A percentile compares a stretch with the other conserved stretches of the same genome.
phyloP scores from a whole-genome alignment of 2,888 invertebrate species.

The Rhaphigaster nebulosa region DNA sequence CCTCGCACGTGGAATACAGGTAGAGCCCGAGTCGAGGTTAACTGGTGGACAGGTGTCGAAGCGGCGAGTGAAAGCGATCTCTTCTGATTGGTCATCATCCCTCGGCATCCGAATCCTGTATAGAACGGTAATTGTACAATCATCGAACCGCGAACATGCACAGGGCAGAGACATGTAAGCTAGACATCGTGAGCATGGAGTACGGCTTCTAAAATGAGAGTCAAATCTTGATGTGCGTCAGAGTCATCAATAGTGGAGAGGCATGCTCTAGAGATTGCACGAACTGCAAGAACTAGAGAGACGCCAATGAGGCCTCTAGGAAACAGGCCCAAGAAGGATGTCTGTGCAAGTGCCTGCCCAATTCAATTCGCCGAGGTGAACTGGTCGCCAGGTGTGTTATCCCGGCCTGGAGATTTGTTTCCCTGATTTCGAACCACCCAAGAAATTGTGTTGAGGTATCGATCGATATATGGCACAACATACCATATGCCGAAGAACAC shows the following conservation, averaged over 20 bases:
- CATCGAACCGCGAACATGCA: neutral
- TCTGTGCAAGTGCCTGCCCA: neutral
- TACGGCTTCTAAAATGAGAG: no score
- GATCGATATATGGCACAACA: neutral
- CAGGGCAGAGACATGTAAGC: no score
- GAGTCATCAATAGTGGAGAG: no score
- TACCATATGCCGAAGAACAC: no score
- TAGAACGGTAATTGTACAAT: neutral
- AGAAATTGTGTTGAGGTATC: neutral
- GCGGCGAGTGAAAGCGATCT: neutral
- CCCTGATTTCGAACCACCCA: neutral
- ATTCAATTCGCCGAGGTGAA: neutral
- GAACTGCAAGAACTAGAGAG: no score
- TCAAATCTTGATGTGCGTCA: no score
- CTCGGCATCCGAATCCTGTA: neutral
- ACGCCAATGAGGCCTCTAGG: no score
- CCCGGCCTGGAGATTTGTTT: neutral
- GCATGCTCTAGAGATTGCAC: no score
- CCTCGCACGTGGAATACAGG: neutral
- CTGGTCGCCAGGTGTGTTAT: neutral
- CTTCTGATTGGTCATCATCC: neutral
- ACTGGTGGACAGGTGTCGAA: neutral
- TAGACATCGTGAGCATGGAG: no score
- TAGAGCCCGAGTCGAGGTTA: neutral
- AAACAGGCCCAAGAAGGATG: neutral